Evolutionary conservation across 2,888 invertebrate genomes (phyloP), one percentile per base, ranked within the genome.

Genomic region (Pachliopta kotzebuea): DNA sequence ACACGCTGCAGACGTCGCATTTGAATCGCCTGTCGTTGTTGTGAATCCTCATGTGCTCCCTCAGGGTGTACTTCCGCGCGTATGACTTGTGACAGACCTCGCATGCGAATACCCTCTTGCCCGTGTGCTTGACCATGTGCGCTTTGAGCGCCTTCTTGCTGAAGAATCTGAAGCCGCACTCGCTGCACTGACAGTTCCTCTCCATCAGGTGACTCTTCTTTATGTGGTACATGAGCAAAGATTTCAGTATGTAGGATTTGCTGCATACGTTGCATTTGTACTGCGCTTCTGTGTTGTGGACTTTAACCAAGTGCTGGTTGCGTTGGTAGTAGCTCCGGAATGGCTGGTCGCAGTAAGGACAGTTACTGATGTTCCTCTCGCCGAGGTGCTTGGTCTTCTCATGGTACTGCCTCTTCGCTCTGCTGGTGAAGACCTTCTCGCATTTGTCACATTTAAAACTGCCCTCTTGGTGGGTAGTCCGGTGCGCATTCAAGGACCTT

Each of bases 111-210:
- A 86, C 79, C 42, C 84, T 84, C 31, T 90, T 90, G 0, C 92
- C 92, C 0, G 82, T 83, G 72, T 93, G 93, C 45, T 89, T 89
- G 0, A 92, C 73, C 90, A 92, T 92, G 55, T 92, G 92, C 0
- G 87, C 90, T 61, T 91, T 92, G 0, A 93, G 76, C 0, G 90
- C 90, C 68, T 92, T 92, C n/a, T 90, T 90, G 62, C 90, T 92
- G 69, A 92, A 92, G 62, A 93, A 93, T 57, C 86, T 77, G 54
- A 84, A 88, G 0, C 90, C 93, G 62, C 93, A 93, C 26, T 92
- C 87, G 0, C 85, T 83, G 29, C 93, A 93, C 57, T 88, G 88
- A 63, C 84, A 90, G 21, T 92, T 86, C 4, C 83, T 69, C 61
- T 90, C 90, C 87, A 88, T 90, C n/a, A 93, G 75, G 72, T 93